Base-by-base conservation (phyloP, 2,888 invertebrate genomes). In the Leptogaster cylindrica region DNA sequence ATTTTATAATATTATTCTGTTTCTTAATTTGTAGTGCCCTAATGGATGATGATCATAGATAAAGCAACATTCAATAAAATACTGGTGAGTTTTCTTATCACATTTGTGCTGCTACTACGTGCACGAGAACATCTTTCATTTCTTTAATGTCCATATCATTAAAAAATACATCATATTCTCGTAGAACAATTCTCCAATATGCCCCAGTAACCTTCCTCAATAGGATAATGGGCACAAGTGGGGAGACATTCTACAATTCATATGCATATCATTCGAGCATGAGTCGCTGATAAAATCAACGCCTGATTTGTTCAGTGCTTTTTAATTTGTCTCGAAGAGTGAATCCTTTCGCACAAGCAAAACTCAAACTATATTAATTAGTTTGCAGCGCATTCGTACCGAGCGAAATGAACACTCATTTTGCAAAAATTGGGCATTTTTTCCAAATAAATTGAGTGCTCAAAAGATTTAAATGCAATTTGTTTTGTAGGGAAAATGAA, bases 291-390 rank as follows among this genome's bases (percentile, higher is more conserved):
- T 65, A 36, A 39, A 31, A 67, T 48, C 41, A 27, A 33, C 31
- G 12, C 46, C 25, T 55, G 16, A 55, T 67, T 28, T 27, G n/a
- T 2, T 39, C 39, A 64, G 67, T 67, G 65, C 65, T 69, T 58
- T 55, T 65, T 27, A 25, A 6, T 51, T 27, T n/a, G n/a, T 44
- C 65, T 69, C 69, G 65, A n/a, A 69, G 41, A 69, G 7, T 12
- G 67, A 69, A 31, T 46, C 39, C 65, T 69, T 50, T 48, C 64
- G 65, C 69, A 58, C 27, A 69, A 67, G 69, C 69, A 69, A 67
- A 69, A 65, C 69, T 64, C 48, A 65, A 69, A 67, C 65, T 67
- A 50, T 2, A 36, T 16, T 28, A 27, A 63, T 67, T 41, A 46
- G 63, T 69, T 69, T 65, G 55, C 65, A 64, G 69, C 23, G 69